phyloP scores from a whole-genome alignment of 2,888 invertebrate species.

The Thera obeliscata region DNA sequence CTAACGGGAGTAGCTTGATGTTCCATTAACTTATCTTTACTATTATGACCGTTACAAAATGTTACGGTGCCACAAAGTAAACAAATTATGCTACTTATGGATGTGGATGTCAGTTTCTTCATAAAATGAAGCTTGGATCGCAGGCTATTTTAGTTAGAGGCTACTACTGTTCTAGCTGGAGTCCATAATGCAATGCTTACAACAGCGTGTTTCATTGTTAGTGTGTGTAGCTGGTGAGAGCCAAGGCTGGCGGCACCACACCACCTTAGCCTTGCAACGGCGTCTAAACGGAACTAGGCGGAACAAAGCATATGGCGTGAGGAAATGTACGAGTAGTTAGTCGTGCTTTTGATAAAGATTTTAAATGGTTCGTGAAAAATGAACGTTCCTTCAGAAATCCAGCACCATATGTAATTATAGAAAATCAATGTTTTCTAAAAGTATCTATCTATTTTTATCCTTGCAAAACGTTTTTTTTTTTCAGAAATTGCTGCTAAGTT shows the following conservation, averaged over 20 bases:
- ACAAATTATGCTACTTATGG: conserved; percentile 38
- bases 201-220: conserved; percentile 44
- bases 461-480: neutral
- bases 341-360: conserved; percentile 34
- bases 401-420: neutral
- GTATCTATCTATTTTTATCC: neutral
- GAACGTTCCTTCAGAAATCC: neutral
- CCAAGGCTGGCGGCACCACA: conserved; percentile 44
- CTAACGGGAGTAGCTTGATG: conserved; percentile 37
- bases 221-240: conserved; percentile 42
- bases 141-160: conserved; percentile 37
- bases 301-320: conserved; percentile 49
- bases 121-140: conserved; percentile 18
- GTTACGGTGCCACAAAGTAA: neutral
- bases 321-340: conserved; percentile 36
- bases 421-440: neutral
- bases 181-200: conserved; percentile 45
- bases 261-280: conserved; percentile 45
- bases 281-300: conserved; percentile 41
- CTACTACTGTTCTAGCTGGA: conserved; percentile 3
- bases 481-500: neutral
- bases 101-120: conserved; percentile 38
- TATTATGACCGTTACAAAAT: conserved; percentile 5
- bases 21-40: conserved; percentile 29
- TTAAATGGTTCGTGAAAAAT: conserved; percentile 17